Evolutionary conservation across 1,140 invertebrate species (phyloP), one percentile per base, ranked within the genome.

Genomic region (Drosophila parabipectinata): DNA sequence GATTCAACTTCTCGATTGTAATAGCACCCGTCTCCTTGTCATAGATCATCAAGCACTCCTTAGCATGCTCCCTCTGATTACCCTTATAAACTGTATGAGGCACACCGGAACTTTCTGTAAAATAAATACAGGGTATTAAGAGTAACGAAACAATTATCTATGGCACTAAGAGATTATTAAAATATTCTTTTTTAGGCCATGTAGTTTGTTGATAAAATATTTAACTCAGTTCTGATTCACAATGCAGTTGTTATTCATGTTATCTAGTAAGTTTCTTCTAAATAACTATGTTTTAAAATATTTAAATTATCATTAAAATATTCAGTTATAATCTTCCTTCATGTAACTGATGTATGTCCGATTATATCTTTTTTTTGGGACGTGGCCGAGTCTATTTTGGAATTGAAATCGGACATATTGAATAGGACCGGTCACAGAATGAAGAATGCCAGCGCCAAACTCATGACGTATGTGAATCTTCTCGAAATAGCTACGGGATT

Each of bases 21-120:
- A 99, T 96, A 93, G 98, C 97, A 52, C 98, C 98, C 3, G 97
- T 99, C 44, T 94, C 93, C 91, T 95, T 95, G 92, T 99, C 97
- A 73, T 98, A 97, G 55, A 99, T 98, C 8, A 99, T 94, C 45
- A 99, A 97, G 93, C 98, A 99, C 93, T 99, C 98, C 93, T 98
- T 95, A 97, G 95, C 94, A 92, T 97, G 97, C 41, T 97, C 96
- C 89, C 96, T 94, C 90, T 98, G 96, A 84, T 97, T 97, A 47
- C 98, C 98, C 93, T 98, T 98, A 92, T 98, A 99, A 54, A 99
- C 96, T 67, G 97, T 98, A 78, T 98, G 96, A 55, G 96, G 94
- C 34, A 96, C 95, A 32, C 97, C 97, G 69, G 97, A 95, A 64
- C 97, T 96, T 82, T 88, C 90, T 91, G 81, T 1, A 90, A 71